Conservation (phyloP, 1,140 invertebrate genomes). For the Penaeus indicus region DNA sequence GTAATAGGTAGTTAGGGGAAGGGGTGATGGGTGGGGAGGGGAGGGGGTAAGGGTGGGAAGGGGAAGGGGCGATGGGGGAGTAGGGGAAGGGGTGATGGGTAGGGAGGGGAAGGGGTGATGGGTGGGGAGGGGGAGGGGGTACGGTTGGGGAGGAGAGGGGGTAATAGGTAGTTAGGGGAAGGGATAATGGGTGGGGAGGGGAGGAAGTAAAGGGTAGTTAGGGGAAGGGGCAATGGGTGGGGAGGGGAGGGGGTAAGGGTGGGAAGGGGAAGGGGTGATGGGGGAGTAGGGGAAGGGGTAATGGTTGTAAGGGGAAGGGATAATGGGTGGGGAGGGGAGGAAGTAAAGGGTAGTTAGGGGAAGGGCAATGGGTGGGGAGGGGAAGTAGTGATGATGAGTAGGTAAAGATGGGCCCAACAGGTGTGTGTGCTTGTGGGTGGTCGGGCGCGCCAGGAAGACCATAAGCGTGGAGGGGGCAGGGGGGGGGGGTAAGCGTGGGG, state of each 20-base stretch:
- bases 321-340: too few relatives aligned
- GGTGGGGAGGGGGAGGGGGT: neutral
- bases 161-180: neutral
- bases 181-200: too few relatives aligned
- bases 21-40: too few relatives aligned
- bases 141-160: neutral
- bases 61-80: neutral
- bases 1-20: too few relatives aligned
- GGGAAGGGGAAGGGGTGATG: too few relatives aligned
- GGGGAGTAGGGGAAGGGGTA: too few relatives aligned
- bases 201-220: too few relatives aligned
- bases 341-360: too few relatives aligned
- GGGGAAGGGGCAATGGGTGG: too few relatives aligned
- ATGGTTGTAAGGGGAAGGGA: too few relatives aligned
- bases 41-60: neutral
- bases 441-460: neutral
- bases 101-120: neutral
- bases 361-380: neutral
- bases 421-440: neutral
- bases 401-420: neutral
- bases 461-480: neutral
- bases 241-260: too few relatives aligned
- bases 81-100: neutral
- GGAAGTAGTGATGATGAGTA: neutral
- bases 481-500: neutral